These are phyloP conservation scores for Anolis carolinensis DNA, from an alignment of 2,113 vertebrate genomes.

Conservation along the genomic window DNA sequence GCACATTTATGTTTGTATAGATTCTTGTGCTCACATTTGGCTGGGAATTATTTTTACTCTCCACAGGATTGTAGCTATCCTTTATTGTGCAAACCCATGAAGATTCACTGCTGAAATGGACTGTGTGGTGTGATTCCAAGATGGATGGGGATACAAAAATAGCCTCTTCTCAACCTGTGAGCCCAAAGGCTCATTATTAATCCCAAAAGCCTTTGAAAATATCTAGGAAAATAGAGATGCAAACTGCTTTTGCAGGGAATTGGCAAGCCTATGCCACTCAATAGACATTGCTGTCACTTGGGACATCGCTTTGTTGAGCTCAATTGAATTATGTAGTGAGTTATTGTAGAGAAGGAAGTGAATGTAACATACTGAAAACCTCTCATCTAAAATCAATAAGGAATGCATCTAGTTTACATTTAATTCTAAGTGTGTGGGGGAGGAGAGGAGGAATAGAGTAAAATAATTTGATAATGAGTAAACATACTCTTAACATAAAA, in stretches of 20 bases:
- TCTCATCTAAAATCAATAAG: conserved; percentile 22
- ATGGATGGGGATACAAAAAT: background rate
- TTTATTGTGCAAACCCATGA: background rate
- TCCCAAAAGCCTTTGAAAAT: background rate
- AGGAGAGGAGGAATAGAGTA: background rate
- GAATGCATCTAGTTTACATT: background rate
- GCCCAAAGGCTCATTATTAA: background rate
- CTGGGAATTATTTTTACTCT: background rate
- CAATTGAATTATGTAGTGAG: conserved; percentile 12
- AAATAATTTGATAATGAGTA: background rate
- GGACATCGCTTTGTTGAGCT: background rate
- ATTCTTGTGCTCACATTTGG: background rate
- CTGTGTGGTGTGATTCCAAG: background rate
- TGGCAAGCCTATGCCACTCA: background rate
- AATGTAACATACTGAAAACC: background rate
- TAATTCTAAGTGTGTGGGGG: background rate
- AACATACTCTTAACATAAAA: background rate
- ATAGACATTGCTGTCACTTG: background rate
- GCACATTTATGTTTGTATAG: background rate
- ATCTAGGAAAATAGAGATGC: background rate
- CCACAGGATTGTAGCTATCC: background rate
- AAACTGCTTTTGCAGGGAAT: background rate
- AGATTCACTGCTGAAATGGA: background rate
- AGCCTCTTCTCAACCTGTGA: background rate
- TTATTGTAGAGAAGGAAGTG: background rate